A percentile compares a stretch with the other conserved stretches of the same genome.
Evolutionary conservation across 2,888 invertebrate genomes (phyloP).

Genomic region (Cheilosia urbana): DNA sequence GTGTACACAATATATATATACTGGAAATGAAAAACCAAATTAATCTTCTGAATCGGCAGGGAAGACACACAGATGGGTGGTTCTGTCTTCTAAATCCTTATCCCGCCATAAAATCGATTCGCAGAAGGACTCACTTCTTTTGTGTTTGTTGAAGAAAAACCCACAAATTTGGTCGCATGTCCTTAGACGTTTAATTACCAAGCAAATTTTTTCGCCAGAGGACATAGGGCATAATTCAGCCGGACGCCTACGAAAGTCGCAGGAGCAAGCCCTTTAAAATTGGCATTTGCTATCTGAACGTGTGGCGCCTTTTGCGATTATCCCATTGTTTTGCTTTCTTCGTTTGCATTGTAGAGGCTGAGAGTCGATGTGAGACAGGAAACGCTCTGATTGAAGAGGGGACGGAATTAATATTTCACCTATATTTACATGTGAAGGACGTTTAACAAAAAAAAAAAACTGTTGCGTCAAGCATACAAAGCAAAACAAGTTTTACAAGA

Average conservation of each 20-base stretch:
- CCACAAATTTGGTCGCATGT: slow-evolving; percentile 65
- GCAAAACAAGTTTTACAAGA: slow-evolving; percentile 17
- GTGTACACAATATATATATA: slow-evolving; percentile 4
- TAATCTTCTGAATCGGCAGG: slow-evolving; percentile 50
- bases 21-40: slow-evolving; percentile 44
- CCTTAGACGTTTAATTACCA: slow-evolving; percentile 57
- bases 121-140: slow-evolving; percentile 43
- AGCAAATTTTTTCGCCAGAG: slow-evolving; percentile 17
- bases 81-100: slow-evolving; percentile 37
- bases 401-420: slow-evolving; percentile 20
- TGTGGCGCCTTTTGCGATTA: slow-evolving; percentile 45
- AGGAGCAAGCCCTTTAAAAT: slow-evolving; percentile 9
- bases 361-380: not conserved
- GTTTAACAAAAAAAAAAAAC: not conserved
- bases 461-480: slow-evolving; percentile 2
- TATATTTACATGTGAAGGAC: slow-evolving; percentile 24
- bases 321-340: not conserved
- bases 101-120: slow-evolving; percentile 69
- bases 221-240: slow-evolving; percentile 24
- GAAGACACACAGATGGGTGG: slow-evolving; percentile 24
- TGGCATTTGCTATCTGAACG: slow-evolving; percentile 1
- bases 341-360: not conserved
- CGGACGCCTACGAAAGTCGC: slow-evolving; percentile 15
- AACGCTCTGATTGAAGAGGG: not conserved
- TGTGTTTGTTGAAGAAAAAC: slow-evolving; percentile 24